phyloP scores from a whole-genome alignment of 2,113 vertebrate species.

The Oreochromis tanganicae region DNA sequence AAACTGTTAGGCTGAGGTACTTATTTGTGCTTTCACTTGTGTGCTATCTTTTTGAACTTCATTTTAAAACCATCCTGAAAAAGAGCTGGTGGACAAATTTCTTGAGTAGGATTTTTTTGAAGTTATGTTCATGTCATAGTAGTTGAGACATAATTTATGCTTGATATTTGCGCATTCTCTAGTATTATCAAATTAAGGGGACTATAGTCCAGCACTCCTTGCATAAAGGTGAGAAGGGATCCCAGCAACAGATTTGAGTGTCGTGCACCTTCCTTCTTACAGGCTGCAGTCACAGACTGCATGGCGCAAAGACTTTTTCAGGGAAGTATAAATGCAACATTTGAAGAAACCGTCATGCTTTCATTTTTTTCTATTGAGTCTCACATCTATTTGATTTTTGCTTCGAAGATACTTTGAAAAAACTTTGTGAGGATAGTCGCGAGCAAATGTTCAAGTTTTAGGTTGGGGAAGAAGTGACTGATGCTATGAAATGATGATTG shows the following conservation, averaged over 20 bases:
- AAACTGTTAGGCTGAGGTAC: background rate
- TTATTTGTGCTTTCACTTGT: conserved; percentile 5
- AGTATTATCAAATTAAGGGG: background rate
- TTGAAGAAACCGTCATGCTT: background rate
- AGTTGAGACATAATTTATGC: background rate
- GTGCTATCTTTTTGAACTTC: background rate
- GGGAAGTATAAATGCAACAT: background rate
- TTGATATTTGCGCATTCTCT: background rate
- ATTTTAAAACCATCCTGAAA: background rate
- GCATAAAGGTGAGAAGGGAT: background rate
- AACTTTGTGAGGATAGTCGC: background rate
- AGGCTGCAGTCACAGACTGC: background rate
- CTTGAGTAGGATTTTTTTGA: background rate
- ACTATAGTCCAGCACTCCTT: background rate
- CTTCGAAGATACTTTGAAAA: background rate
- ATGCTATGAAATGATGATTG: background rate
- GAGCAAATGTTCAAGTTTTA: background rate
- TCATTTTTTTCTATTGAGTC: background rate
- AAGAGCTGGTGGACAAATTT: background rate
- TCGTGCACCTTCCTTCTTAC: background rate
- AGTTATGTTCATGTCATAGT: background rate
- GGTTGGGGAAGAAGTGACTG: background rate
- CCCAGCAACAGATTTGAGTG: background rate
- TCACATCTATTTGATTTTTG: background rate
- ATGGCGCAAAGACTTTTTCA: background rate